Evolutionary conservation across 2,113 vertebrate genomes (phyloP).

Genomic region (Psittacus erithacus): DNA sequence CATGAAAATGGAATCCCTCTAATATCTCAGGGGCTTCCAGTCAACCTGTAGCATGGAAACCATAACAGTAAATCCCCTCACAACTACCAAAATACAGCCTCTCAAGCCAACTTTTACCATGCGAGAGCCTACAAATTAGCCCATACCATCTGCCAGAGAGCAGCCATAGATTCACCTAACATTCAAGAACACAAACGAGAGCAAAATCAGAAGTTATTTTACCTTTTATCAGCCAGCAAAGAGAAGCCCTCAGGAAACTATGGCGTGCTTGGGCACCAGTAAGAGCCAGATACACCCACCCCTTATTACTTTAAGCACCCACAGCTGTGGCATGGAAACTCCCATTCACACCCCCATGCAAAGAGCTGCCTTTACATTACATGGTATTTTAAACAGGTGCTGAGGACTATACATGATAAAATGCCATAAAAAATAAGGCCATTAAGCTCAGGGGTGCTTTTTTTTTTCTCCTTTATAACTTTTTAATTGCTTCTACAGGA

Average conservation of each 20-base stretch:
- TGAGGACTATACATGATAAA: neutral
- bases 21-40: neutral
- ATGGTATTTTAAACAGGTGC: neutral
- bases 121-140: accelerated
- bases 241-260: neutral
- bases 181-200: accelerated
- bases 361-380: neutral
- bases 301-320: neutral
- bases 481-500: slow-evolving; percentile 38
- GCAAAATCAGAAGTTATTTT: accelerated
- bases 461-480: neutral
- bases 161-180: accelerated
- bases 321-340: neutral
- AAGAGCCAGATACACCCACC: accelerated
- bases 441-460: neutral
- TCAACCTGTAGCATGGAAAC: neutral
- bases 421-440: neutral
- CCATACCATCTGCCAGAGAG: accelerated
- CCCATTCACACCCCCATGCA: neutral
- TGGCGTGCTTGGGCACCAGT: accelerated
- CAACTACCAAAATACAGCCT: neutral
- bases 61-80: accelerated
- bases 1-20: accelerated
- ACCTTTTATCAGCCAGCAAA: neutral
- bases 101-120: neutral